These are phyloP conservation scores for Setophaga petechia DNA, from an alignment of 2,113 vertebrate species.

Conservation along the genomic window DNA sequence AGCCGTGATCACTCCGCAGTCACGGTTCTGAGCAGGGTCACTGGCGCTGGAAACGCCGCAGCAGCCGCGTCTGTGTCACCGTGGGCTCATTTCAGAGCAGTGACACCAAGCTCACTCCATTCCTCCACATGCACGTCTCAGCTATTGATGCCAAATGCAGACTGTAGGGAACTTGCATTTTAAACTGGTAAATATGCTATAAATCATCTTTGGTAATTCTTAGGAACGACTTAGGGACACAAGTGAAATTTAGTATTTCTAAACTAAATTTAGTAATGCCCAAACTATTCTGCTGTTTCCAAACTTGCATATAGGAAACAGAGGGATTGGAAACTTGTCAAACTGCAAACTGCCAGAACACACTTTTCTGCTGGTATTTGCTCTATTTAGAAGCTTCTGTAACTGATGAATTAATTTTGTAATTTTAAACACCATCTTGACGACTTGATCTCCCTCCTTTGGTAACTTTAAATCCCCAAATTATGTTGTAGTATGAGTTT, in stretches of 20 bases:
- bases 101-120: accelerated
- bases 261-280: neutral
- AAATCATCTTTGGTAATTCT: neutral
- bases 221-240: neutral
- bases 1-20: neutral
- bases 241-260: neutral
- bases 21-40: neutral
- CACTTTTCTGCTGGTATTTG: neutral
- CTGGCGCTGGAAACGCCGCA: neutral
- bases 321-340: neutral
- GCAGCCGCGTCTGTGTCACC: neutral
- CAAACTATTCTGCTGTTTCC: neutral
- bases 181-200: neutral
- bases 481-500: neutral
- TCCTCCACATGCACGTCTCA: accelerated
- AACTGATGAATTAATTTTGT: neutral
- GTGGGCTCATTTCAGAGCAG: neutral
- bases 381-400: neutral
- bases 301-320: neutral
- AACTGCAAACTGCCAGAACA: neutral
- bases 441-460: neutral
- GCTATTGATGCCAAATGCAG: neutral
- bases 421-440: neutral
- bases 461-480: neutral
- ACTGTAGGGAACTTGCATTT: neutral